A percentile compares a stretch with the other conserved stretches of the same genome.
phyloP scores from a whole-genome alignment of 2,797 vertebrate genomes.

The Paguma larvata region DNA sequence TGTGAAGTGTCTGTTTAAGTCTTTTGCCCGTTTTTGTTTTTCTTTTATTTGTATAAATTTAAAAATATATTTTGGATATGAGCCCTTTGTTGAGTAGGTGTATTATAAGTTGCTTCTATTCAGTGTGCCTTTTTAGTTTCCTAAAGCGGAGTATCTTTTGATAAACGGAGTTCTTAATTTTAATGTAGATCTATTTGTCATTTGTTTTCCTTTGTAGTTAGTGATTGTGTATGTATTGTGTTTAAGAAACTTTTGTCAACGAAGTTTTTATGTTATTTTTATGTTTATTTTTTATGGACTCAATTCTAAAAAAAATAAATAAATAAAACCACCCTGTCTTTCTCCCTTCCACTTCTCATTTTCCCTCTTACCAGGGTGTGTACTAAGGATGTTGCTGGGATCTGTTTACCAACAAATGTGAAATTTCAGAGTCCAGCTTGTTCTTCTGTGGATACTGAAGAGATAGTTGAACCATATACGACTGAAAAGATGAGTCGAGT shows the following conservation, averaged over 20 bases:
- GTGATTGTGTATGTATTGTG: not conserved
- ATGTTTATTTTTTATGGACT: constrained; percentile 32
- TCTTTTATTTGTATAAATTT: constrained; percentile 34
- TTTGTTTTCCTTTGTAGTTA: constrained; percentile 46
- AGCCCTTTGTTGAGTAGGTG: not conserved
- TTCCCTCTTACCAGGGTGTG: constrained; percentile 88
- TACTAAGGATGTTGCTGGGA: constrained; percentile 91
- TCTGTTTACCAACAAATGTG: constrained; percentile 90
- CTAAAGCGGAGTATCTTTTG: not conserved
- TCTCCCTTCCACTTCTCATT: not conserved
- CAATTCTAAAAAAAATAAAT: not conserved
- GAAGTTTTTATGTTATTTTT: constrained; percentile 48
- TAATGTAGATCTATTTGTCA: not conserved
- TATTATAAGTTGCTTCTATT: constrained; percentile 1
- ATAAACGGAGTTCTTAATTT: constrained; percentile 34
- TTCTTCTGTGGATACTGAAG: constrained; percentile 90
- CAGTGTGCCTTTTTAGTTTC: not conserved
- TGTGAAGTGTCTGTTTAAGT: not conserved
- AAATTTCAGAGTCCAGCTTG: constrained; percentile 93
- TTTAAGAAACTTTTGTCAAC: constrained; percentile 10
- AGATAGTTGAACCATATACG: constrained; percentile 96
- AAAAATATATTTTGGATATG: not conserved
- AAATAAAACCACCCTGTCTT: not conserved
- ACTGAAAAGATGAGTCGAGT: constrained; percentile 96
- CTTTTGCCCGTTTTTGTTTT: constrained; percentile 36